These are phyloP conservation scores for Mirounga angustirostris DNA, from an alignment of 2,113 vertebrate species.

Conservation along the genomic window DNA sequence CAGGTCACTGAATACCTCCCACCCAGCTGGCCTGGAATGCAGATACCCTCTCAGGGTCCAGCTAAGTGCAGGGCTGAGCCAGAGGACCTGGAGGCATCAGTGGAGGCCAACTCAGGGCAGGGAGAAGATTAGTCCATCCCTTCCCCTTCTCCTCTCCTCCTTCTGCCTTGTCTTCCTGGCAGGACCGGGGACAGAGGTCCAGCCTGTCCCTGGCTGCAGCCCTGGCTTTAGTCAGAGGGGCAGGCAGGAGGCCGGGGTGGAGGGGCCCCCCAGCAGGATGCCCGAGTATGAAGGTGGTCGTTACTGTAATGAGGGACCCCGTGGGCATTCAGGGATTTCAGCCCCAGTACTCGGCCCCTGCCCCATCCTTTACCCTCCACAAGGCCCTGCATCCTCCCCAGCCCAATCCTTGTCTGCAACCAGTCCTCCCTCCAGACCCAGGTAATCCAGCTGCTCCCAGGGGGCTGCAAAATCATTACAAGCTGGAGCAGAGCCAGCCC, in stretches of 20 bases:
- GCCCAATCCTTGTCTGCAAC: background rate
- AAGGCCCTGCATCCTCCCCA: background rate
- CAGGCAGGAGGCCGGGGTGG: too few species aligned
- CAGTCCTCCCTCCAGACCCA: background rate
- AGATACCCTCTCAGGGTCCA: background rate
- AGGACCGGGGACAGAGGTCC: too few species aligned
- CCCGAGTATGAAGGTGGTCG: background rate
- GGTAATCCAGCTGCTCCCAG: background rate
- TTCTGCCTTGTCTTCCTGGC: background rate
- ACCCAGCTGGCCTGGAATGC: too few species aligned
- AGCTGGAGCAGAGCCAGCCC: background rate
- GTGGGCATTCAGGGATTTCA: background rate
- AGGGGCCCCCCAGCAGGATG: too few species aligned
- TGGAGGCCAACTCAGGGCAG: background rate
- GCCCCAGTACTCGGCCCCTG: too few species aligned
- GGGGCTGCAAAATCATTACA: background rate
- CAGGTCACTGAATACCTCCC: too few species aligned
- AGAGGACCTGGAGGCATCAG: background rate
- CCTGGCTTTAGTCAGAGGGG: background rate
- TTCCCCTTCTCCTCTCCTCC: accelerated
- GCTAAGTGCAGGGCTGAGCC: background rate
- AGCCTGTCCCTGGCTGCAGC: background rate
- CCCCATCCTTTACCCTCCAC: background rate
- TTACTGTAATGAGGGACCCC: background rate
- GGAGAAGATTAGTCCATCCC: background rate